Evolutionary conservation across 30 jellyfish, hydroid and myxozoan species (phyloP).

Genomic region (Hydra vulgaris): DNA sequence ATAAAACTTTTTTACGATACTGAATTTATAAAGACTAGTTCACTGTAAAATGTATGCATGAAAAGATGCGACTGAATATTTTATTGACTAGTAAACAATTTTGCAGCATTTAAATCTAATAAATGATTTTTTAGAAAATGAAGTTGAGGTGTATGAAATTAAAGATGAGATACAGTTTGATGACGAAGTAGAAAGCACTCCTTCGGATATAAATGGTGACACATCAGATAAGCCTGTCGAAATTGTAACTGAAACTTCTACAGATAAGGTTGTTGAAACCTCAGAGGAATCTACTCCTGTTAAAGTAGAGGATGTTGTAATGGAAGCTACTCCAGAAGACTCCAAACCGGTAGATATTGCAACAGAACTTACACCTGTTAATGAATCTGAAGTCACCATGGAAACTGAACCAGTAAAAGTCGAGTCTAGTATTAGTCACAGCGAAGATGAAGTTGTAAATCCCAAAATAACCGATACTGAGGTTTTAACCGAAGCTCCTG

Average conservation of each 20-base stretch:
- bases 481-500: background rate
- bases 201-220: background rate
- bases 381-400: too few species aligned
- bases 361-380: background rate
- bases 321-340: too few species aligned
- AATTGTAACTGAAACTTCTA: background rate
- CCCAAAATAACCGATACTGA: background rate
- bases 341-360: constrained; percentile 1
- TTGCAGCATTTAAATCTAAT: background rate
- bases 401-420: background rate
- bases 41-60: too few species aligned
- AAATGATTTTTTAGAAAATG: constrained; percentile 21
- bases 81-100: background rate
- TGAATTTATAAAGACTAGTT: too few species aligned
- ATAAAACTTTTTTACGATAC: too few species aligned
- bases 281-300: background rate
- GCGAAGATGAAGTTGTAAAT: background rate
- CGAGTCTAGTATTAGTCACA: background rate
- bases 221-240: background rate
- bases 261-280: background rate
- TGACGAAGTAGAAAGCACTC: constrained; percentile 6
- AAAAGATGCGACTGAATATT: too few species aligned
- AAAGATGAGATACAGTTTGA: constrained; percentile 31
- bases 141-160: constrained; percentile 30
- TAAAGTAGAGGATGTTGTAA: constrained; percentile 6